phyloP scores from a whole-genome alignment of 2,888 invertebrate species.

The Orchesella flavescens region DNA sequence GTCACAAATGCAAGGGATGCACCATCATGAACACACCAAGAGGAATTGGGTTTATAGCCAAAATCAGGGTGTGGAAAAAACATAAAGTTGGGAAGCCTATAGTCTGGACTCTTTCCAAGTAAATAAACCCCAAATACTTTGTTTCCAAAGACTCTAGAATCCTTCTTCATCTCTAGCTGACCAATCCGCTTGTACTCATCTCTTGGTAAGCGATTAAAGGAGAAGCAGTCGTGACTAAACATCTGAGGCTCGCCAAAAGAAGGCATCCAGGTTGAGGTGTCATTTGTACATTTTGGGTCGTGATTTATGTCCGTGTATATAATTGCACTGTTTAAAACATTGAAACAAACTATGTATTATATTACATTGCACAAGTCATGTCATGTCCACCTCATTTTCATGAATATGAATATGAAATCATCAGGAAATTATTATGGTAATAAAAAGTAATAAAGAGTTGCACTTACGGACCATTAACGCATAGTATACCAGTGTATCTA shows the following conservation, averaged over 20 bases:
- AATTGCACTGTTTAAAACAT: constrained; percentile 17
- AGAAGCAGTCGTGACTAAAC: constrained; percentile 46
- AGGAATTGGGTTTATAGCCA: not conserved
- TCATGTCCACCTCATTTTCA: no score
- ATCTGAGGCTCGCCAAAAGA: constrained; percentile 28
- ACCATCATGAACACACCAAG: constrained; percentile 31
- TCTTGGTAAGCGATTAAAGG: constrained; percentile 26
- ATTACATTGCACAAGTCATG: no score
- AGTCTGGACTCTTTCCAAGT: constrained; percentile 28
- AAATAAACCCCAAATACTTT: constrained; percentile 49
- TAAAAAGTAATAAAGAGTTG: no score
- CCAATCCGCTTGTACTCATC: constrained; percentile 13
- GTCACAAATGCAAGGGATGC: constrained; percentile 29
- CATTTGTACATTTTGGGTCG: constrained; percentile 11
- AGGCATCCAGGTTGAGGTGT: not conserved
- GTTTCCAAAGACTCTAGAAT: constrained; percentile 38
- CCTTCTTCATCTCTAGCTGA: constrained; percentile 13
- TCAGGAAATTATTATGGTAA: no score
- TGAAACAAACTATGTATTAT: no score
- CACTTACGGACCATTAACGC: constrained; percentile 52
- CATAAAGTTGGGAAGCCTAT: constrained; percentile 22
- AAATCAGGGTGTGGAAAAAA: constrained; percentile 35
- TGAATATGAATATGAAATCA: no score
- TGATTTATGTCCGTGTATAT: constrained; percentile 33
- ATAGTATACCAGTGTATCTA: constrained; percentile 34